Base-by-base conservation (phyloP, 2,888 invertebrate genomes). In the Cordylochernes scorpioides region DNA sequence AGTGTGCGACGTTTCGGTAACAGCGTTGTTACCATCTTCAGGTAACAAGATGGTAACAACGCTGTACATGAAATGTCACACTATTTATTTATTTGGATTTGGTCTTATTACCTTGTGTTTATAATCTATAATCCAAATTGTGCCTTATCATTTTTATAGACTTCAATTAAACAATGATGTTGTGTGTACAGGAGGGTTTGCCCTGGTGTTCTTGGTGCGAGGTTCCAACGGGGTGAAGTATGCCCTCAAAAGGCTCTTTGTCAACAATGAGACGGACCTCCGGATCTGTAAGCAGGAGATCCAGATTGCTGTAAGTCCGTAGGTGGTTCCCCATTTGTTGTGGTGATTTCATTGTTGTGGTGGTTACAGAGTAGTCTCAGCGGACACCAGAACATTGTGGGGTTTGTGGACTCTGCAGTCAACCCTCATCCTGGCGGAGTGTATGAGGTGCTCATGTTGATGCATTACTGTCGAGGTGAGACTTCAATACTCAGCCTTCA, bases 201-300 rank as follows among this genome's bases (percentile, higher is more conserved):
- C 82, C 30, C 68, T 86, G 48, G 82, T 82, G 22, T 84, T 78
- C 57, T 60, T 80, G 45, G 80, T 74, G 27, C 71, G 70, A 52
- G 65, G 65, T 44, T 64, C 62, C 34, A 45, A 48, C 28, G 51
- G 51, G 37, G 63, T 62, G 33, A 65, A 68, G 42, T 80, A 71
- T 60, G 84, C 84, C 28, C 63, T 84, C 35, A 84, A 84, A 55
- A 64, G 82, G 39, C 73, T 82, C 68, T 78, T 75, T 53, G 80
- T 84, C 44, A 80, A 80, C 55, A 80, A 75, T 56, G 75, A 78
- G 46, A 65, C 69, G 46, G 78, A 78, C 57, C 62, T 86, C 45
- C 69, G 68, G 51, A 72, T 78, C 41, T 77, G 75, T 45, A 73
- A 74, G 51, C 62, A 77, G 44, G 84, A 84, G 58, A 75, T 78